Evolutionary conservation across 1,140 invertebrate species (phyloP).

Genomic region (Atta texana): DNA sequence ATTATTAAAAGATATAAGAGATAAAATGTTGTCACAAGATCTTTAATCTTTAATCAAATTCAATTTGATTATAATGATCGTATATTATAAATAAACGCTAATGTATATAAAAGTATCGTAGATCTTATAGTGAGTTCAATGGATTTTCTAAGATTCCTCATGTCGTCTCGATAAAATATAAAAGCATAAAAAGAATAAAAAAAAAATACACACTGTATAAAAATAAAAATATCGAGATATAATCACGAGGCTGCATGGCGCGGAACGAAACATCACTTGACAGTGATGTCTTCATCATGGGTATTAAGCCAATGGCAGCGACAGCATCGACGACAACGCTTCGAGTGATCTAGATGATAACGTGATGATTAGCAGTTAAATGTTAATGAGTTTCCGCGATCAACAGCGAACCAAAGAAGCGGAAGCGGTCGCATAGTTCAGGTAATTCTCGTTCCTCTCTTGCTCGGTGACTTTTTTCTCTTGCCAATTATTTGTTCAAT

Average conservation of each 20-base stretch:
- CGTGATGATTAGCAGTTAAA: conserved; percentile 73
- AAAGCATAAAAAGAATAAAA: not conserved
- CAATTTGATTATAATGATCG: no score
- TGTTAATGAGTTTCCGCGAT: conserved; percentile 73
- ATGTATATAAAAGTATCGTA: not conserved
- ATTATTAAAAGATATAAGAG: not conserved
- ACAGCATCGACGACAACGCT: not conserved
- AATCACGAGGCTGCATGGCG: not conserved
- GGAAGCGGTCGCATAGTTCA: conserved; percentile 46
- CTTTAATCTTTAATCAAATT: not conserved
- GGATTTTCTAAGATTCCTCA: not conserved
- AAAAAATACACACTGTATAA: not conserved
- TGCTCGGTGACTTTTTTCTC: conserved; percentile 50
- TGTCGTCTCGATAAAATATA: not conserved
- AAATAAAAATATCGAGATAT: not conserved
- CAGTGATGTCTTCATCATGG: not conserved
- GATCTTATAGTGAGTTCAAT: not conserved
- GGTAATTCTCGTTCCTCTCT: conserved; percentile 49
- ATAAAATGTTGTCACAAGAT: not conserved
- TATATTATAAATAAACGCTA: not conserved
- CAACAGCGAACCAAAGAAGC: conserved; percentile 22
- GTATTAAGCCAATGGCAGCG: not conserved
- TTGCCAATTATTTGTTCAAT: not conserved
- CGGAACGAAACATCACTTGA: not conserved
- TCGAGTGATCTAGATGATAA: conserved; percentile 58